phyloP scores from a whole-genome alignment of 2,113 vertebrate genomes.

The Cynopterus brachyotis region DNA sequence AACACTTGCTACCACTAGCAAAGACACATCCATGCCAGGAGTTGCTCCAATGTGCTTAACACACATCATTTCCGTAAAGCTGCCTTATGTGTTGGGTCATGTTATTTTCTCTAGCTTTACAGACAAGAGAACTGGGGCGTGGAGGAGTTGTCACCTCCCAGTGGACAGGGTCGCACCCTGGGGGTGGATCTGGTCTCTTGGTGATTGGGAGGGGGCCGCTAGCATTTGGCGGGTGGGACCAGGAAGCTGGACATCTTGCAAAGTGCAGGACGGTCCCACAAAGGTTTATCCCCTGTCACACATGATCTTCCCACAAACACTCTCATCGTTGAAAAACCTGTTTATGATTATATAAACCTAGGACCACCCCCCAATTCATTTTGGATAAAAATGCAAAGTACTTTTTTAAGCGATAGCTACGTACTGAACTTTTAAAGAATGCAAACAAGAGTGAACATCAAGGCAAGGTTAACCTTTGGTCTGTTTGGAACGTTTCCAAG shows the following conservation, averaged over 20 bases:
- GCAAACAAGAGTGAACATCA: not conserved
- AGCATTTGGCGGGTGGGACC: not conserved
- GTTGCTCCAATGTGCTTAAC: accelerated
- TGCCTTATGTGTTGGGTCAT: too few species aligned
- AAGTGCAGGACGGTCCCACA: accelerated
- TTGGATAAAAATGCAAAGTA: not conserved
- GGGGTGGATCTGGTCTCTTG: too few species aligned
- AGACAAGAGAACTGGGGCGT: not conserved
- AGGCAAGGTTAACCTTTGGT: not conserved
- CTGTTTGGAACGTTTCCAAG: not conserved
- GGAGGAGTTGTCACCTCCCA: not conserved
- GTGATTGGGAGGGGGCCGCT: not conserved
- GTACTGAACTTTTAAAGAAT: not conserved
- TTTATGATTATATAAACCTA: not conserved
- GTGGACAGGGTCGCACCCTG: not conserved
- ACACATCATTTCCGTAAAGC: accelerated
- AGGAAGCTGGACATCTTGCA: too few species aligned
- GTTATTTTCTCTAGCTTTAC: not conserved
- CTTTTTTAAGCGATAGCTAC: not conserved
- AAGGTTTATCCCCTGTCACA: not conserved
- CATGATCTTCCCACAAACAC: not conserved
- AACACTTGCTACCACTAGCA: not conserved
- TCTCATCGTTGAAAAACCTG: not conserved
- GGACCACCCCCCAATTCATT: not conserved
- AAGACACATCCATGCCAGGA: not conserved